phyloP scores from a whole-genome alignment of 2,113 vertebrate species.

The Shinisaurus crocodilurus region DNA sequence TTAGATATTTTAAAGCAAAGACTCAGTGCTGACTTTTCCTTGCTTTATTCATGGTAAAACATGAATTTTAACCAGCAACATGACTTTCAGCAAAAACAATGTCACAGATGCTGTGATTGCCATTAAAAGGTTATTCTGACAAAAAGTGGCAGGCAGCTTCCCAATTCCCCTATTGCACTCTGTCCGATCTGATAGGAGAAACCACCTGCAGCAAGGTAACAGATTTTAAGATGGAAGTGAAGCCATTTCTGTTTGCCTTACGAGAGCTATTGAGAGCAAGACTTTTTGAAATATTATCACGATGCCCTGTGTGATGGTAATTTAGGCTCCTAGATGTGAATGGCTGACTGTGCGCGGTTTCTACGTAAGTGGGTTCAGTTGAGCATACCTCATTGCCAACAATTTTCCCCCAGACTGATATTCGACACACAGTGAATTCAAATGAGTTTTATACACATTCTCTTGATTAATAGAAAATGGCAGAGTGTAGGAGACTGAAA shows the following conservation, averaged over 20 bases:
- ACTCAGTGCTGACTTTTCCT: not conserved
- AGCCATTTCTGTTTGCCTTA: conserved; percentile 53
- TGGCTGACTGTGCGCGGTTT: conserved; percentile 52
- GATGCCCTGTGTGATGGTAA: conserved; percentile 54
- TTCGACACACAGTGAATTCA: conserved; percentile 73
- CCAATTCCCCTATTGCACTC: conserved; percentile 3
- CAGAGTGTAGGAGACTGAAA: conserved; percentile 79
- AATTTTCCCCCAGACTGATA: conserved; percentile 67
- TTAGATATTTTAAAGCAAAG: not conserved
- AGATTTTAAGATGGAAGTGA: conserved; percentile 18
- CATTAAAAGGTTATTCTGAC: conserved; percentile 35
- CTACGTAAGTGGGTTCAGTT: conserved; percentile 63
- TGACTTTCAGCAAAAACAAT: not conserved
- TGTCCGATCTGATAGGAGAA: conserved; percentile 29
- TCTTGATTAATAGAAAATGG: conserved; percentile 83
- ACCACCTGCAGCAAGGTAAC: conserved; percentile 46
- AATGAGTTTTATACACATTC: conserved; percentile 77
- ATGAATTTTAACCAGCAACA: conserved; percentile 4
- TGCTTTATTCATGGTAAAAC: conserved; percentile 21
- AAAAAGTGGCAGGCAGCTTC: not conserved
- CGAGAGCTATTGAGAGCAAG: conserved; percentile 46
- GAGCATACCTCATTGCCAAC: conserved; percentile 61
- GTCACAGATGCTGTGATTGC: not conserved
- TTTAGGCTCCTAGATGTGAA: conserved; percentile 60
- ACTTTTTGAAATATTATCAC: conserved; percentile 56